These are phyloP conservation scores for Phocoena phocoena DNA, from an alignment of 2,113 vertebrate genomes.

Conservation along the genomic window DNA sequence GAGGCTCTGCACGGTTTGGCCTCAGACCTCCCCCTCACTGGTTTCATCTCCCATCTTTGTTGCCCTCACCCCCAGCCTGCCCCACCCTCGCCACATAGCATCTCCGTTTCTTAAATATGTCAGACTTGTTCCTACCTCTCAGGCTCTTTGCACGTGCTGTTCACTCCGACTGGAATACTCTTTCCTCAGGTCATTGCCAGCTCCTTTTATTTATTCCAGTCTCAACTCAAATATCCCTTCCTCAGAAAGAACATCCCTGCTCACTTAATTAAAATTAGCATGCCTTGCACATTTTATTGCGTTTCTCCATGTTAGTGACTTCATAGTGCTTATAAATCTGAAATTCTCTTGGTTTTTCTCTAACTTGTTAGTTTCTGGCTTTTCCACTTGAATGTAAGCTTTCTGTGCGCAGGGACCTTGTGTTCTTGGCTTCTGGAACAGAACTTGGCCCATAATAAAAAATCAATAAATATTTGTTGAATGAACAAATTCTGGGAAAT, in stretches of 20 bases:
- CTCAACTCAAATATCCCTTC: neutral
- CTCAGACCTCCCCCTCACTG: neutral
- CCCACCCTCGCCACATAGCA: neutral
- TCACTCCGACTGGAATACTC: neutral
- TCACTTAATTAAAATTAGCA: neutral
- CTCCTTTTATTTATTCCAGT: neutral
- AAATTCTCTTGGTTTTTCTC: neutral
- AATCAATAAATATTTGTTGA: constrained; percentile 14
- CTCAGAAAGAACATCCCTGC: neutral
- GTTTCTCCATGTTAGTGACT: neutral
- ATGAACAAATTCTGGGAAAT: constrained; percentile 44
- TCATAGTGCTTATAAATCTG: neutral
- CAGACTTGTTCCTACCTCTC: neutral
- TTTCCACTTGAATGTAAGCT: neutral
- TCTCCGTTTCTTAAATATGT: neutral
- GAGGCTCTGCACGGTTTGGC: no score
- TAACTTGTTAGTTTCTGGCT: neutral
- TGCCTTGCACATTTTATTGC: neutral
- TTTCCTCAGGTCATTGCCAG: neutral
- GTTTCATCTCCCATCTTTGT: neutral
- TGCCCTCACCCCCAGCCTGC: neutral
- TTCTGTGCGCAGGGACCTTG: neutral
- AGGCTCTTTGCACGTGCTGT: neutral
- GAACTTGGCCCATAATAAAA: neutral
- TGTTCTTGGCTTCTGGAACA: neutral